These are phyloP conservation scores for Salvelinus alpinus DNA, from an alignment of 2,113 vertebrate genomes.

Conservation along the genomic window DNA sequence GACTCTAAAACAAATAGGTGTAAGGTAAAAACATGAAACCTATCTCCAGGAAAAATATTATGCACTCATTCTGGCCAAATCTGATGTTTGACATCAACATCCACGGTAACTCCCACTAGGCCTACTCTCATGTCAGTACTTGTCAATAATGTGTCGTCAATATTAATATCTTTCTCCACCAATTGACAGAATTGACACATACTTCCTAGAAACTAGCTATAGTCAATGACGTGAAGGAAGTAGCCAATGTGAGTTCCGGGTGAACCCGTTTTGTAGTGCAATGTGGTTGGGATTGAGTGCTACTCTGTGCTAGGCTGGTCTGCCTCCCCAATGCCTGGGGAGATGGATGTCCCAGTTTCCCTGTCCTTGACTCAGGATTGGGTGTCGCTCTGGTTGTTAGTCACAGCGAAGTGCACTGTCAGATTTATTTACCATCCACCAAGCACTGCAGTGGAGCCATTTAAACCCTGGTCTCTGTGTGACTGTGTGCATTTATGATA, in stretches of 20 bases:
- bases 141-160: background rate
- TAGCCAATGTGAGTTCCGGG: background rate
- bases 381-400: constrained; percentile 20
- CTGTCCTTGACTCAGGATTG: constrained; percentile 35
- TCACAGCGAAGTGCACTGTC: constrained; percentile 37
- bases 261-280: background rate
- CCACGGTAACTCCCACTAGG: background rate
- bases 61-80: background rate
- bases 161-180: background rate
- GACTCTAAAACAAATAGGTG: background rate
- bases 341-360: constrained; percentile 19
- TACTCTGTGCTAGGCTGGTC: background rate
- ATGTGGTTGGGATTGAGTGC: background rate
- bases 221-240: background rate
- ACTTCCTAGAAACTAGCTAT: background rate
- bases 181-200: background rate
- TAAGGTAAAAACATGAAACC: background rate
- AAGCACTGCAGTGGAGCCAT: constrained; percentile 23
- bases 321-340: background rate
- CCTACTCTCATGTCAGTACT: background rate
- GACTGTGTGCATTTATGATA: background rate
- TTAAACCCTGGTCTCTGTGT: constrained; percentile 15
- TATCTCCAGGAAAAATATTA: background rate
- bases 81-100: background rate
- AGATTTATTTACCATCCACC: constrained; percentile 17